Evolutionary conservation across 1,140 invertebrate genomes (phyloP), one percentile per base, ranked within the genome.

Genomic region (Trichonephila inaurata): DNA sequence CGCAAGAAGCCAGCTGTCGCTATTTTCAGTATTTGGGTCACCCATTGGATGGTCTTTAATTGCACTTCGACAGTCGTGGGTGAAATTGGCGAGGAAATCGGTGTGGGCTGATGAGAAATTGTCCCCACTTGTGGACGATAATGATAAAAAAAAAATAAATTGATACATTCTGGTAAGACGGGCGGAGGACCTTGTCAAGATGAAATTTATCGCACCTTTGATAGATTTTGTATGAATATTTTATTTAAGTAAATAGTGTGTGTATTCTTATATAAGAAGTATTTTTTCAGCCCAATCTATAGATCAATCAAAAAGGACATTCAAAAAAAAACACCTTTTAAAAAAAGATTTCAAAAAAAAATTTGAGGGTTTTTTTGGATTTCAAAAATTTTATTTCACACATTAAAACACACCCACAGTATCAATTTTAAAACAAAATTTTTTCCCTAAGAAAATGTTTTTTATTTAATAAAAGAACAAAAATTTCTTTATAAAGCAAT

Each of bases 11-110:
- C 69, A 72, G 69, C 69, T 72, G 69, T 72, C 69, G 69, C 69
- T 72, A 72, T 72, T 72, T 72, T 72, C 69, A 18, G 69, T 18
- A 72, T 33, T 16, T 72, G 69, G 69, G 69, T 72, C 69, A 72
- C 69, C 69, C 4, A 72, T 72, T 33, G 69, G 69, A 4, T 4
- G 69, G 28, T 33, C 69, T 16, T 33, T 72, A 72, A 72, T 72
- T 72, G 69, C 62, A 14, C 14, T 28, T 33, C 24, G 28, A 24
- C 1, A 28, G n/a, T 72, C 69, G 28, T 72, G 69, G 69, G 69
- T 72, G 69, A 72, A 72, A 72, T 28, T 72, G 24, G 69, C 24
- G 28, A 72, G 24, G 62, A 64, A 19, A 64, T 18, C 5, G 21
- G 62, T 19, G 69, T 72, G 69, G 69, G 69, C 69, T 3, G 69